Percentiles rank a stretch among this genome's conserved stretches.
Conservation (phyloP, 2,888 invertebrate genomes). For the Luffia ferchaultella region DNA sequence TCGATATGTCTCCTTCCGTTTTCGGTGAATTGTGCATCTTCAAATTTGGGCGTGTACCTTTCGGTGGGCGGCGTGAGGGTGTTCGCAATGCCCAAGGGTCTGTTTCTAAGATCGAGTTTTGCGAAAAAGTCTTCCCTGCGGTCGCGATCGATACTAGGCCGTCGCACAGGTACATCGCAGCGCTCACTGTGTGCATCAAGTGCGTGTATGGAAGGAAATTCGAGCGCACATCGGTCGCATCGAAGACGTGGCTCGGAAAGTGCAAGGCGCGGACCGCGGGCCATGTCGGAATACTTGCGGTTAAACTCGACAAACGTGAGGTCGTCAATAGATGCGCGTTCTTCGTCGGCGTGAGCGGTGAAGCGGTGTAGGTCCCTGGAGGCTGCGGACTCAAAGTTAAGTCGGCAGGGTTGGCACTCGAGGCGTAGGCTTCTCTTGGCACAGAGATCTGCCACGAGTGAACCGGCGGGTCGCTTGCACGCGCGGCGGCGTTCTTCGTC, state of each 20-base stretch:
- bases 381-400: slow-evolving; percentile 77
- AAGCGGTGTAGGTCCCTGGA: slow-evolving; percentile 75
- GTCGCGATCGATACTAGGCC: slow-evolving; percentile 64
- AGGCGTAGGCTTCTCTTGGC: slow-evolving; percentile 46
- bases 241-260: slow-evolving; percentile 73
- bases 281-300: slow-evolving; percentile 79
- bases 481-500: slow-evolving; percentile 42
- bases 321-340: slow-evolving; percentile 74
- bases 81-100: slow-evolving; percentile 62
- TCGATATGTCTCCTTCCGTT: slow-evolving; percentile 59
- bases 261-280: slow-evolving; percentile 76
- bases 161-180: slow-evolving; percentile 40
- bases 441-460: slow-evolving; percentile 34
- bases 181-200: slow-evolving; percentile 71
- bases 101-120: slow-evolving; percentile 78
- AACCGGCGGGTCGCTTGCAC: slow-evolving; percentile 47
- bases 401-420: slow-evolving; percentile 77
- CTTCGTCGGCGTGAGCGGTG: slow-evolving; percentile 67
- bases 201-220: slow-evolving; percentile 75
- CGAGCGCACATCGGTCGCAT: slow-evolving; percentile 74
- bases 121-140: slow-evolving; percentile 83
- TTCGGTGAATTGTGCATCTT: slow-evolving; percentile 38
- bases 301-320: slow-evolving; percentile 82
- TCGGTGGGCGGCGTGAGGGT: slow-evolving; percentile 53
- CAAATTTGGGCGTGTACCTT: slow-evolving; percentile 45